Base-by-base conservation (phyloP, 2,797 vertebrate genomes). In the Ceyx erithaca region DNA sequence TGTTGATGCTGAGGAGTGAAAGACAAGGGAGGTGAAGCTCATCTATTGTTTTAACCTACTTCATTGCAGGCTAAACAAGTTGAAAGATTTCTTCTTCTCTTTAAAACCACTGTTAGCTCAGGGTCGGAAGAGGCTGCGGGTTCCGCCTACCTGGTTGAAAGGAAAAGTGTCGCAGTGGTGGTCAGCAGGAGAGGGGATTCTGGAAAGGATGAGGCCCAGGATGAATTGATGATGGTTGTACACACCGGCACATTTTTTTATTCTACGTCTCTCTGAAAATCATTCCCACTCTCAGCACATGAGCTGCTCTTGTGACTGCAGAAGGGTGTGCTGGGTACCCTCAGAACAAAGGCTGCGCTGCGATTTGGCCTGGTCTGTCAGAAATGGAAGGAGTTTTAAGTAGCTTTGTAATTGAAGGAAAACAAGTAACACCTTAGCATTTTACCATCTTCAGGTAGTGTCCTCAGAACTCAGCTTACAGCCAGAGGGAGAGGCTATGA, bases 31-130 rank as follows among this genome's bases (percentile, higher is more conserved):
- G 94, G 96, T 92, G 92, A 93, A 96, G 87, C 94, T 94, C 92
- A 88, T 95, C 94, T 94, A 95, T 97, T 97, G 95, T 97, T 95
- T 97, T 97, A 97, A 96, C 93, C 95, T 68, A 63, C 90, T 94
- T 96, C 95, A 78, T 93, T 91, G 95, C 91, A 68, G 92, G 81
- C 96, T 96, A 95, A 96, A 97, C 92, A 96, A 93, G 95, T 96
- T 96, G 94, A 97, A 96, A 96, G 94, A 30, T 87, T 68, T 61
- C 73, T 93, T 85, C 94, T 96, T 88, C 37, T 87, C 68, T 89
- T 96, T 83, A 78, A 93, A 92, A 93, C 68, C 73, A 17, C 85
- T 21, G 71, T 43, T 82, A 86, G 90, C 88, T 80, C 68, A 12
- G 94, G 92, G 93, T 94, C 86, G 69, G 84, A 41, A 92, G 86